A percentile compares a stretch with the other conserved stretches of the same genome.
Conservation (phyloP, 2,797 vertebrate species). For the Crocidura indochinensis region DNA sequence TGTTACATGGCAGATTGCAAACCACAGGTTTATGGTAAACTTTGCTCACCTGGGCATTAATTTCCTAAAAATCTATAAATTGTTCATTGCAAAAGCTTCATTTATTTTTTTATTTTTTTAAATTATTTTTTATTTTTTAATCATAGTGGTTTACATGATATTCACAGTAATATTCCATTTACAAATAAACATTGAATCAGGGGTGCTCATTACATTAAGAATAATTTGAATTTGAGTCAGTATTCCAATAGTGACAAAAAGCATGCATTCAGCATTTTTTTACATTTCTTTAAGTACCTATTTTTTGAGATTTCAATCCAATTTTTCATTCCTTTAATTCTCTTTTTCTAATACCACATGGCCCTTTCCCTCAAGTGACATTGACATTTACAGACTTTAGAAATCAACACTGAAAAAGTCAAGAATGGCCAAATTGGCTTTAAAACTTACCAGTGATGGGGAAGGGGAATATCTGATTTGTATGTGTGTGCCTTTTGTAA, state of each 20-base stretch:
- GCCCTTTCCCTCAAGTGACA: slow-evolving; percentile 53
- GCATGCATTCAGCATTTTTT: slow-evolving; percentile 23
- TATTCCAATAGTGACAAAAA: slow-evolving; percentile 53
- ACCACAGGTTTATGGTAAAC: not conserved
- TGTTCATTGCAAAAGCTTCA: not conserved
- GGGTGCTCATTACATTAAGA: slow-evolving; percentile 43
- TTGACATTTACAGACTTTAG: slow-evolving; percentile 68
- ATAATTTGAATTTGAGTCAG: slow-evolving; percentile 35
- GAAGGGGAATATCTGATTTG: slow-evolving; percentile 59
- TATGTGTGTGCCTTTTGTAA: slow-evolving; percentile 66
- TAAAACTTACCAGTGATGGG: slow-evolving; percentile 54
- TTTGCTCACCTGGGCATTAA: not conserved
- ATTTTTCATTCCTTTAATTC: slow-evolving; percentile 52
- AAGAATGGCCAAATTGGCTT: slow-evolving; percentile 51
- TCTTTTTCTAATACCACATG: slow-evolving; percentile 66
- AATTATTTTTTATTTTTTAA: too few relatives aligned
- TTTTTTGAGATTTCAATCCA: slow-evolving; percentile 59
- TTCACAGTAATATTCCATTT: too few relatives aligned
- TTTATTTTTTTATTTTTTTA: too few relatives aligned
- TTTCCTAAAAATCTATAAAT: slow-evolving; percentile 23
- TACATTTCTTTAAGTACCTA: not conserved
- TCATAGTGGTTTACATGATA: too few relatives aligned
- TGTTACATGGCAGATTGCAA: not conserved
- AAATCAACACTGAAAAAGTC: slow-evolving; percentile 59
- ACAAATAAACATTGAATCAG: too few relatives aligned